Percentiles rank a stretch among this genome's conserved stretches.
Evolutionary conservation across 2,888 invertebrate species (phyloP).

Genomic region (Vannuccia rotundouncinata): DNA sequence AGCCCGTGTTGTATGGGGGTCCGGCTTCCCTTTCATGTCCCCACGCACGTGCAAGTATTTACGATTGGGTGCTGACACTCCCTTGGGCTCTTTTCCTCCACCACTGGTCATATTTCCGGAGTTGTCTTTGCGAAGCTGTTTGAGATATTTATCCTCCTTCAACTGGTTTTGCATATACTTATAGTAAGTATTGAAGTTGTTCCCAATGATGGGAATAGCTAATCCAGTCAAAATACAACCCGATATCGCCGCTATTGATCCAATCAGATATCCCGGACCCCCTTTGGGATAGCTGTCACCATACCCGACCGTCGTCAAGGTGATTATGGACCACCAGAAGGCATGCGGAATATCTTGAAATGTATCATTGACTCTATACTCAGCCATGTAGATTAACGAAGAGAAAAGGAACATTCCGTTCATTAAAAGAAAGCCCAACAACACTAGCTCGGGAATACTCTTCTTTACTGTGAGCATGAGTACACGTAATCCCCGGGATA

Average conservation of each 20-base stretch:
- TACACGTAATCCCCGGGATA: slow-evolving; percentile 52
- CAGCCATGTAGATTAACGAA: slow-evolving; percentile 52
- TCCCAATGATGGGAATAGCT: slow-evolving; percentile 41
- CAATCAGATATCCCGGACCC: slow-evolving; percentile 40
- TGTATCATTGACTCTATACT: slow-evolving; percentile 44
- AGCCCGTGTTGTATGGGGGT: not conserved
- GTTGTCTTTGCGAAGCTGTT: slow-evolving; percentile 37
- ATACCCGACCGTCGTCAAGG: slow-evolving; percentile 40
- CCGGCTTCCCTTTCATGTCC: not conserved
- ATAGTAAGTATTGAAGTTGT: slow-evolving; percentile 40
- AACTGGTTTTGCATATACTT: slow-evolving; percentile 41
- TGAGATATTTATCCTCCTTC: slow-evolving; percentile 40
- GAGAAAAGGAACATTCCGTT: slow-evolving; percentile 54
- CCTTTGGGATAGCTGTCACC: slow-evolving; percentile 39
- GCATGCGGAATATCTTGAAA: slow-evolving; percentile 40
- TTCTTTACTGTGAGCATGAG: slow-evolving; percentile 52
- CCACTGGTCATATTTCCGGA: not conserved
- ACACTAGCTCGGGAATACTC: slow-evolving; percentile 51
- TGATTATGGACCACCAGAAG: slow-evolving; percentile 41
- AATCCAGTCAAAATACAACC: slow-evolving; percentile 40
- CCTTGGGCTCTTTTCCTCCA: not conserved
- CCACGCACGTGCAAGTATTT: not conserved
- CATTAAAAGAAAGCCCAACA: slow-evolving; percentile 52
- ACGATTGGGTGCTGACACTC: not conserved
- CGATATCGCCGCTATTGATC: slow-evolving; percentile 38